Percentiles rank a stretch among this genome's conserved stretches.
These are phyloP conservation scores for Argynnis bischoffii DNA, from an alignment of 2,888 invertebrate species.

Conservation along the genomic window DNA sequence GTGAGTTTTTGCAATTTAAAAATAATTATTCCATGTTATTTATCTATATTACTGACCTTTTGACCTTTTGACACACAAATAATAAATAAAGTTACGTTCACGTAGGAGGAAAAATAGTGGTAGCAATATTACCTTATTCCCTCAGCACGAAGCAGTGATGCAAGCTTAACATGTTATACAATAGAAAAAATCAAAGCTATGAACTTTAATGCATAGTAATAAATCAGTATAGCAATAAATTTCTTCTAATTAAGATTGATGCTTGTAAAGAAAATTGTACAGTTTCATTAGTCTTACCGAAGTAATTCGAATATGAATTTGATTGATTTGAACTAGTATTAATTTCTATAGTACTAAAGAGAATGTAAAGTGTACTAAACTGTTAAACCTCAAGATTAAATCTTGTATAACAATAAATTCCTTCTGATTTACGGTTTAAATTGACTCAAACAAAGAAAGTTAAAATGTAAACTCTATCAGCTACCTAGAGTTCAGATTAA, in stretches of 20 bases:
- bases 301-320: no score
- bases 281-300: constrained; percentile 1
- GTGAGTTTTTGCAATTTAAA: no score
- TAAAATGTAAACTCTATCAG: no score
- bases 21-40: no score
- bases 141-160: constrained; percentile 9
- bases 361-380: no score
- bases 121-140: constrained; percentile 19
- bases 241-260: not conserved
- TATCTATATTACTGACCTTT: no score
- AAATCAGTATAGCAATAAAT: constrained; percentile 10
- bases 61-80: not conserved
- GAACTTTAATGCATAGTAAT: not conserved
- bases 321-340: no score
- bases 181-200: constrained; percentile 1
- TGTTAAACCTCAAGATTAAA: no score
- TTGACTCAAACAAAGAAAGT: no score
- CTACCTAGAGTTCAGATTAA: not conserved
- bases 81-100: not conserved
- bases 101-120: constrained; percentile 13
- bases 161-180: constrained; percentile 4
- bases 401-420: no score
- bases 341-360: no score
- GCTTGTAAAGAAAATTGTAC: not conserved
- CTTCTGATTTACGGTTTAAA: no score